Evolutionary conservation across 1,140 invertebrate genomes (phyloP).

Genomic region (Macrobrachium rosenbergii): DNA sequence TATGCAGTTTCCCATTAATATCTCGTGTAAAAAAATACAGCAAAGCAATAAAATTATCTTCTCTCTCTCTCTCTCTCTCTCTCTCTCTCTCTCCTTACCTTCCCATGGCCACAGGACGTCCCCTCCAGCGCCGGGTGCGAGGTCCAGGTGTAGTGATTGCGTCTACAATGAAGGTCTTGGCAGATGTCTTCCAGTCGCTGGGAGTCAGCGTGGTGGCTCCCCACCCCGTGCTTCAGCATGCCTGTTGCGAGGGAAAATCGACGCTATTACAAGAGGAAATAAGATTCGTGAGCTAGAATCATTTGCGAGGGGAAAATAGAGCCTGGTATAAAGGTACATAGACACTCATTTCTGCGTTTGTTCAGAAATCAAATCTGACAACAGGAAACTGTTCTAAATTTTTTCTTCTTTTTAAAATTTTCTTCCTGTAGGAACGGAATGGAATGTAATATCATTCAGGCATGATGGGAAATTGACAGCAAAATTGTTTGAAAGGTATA

Average conservation of each 20-base stretch:
- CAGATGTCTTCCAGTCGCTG: conserved; percentile 75
- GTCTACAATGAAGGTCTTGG: conserved; percentile 75
- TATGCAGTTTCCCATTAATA: too few relatives aligned
- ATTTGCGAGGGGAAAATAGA: background rate
- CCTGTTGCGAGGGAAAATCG: conserved; percentile 68
- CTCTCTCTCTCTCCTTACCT: conserved; percentile 68
- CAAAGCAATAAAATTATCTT: too few relatives aligned
- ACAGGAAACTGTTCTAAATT: too few relatives aligned
- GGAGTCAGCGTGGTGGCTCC: conserved; percentile 72
- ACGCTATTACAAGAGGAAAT: too few relatives aligned
- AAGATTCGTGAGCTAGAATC: background rate
- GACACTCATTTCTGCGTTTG: too few relatives aligned
- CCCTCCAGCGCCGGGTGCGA: conserved; percentile 77
- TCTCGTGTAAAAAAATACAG: too few relatives aligned
- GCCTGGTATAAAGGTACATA: background rate
- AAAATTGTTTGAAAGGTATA: too few relatives aligned
- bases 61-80: conserved; percentile 17
- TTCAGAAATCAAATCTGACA: too few relatives aligned
- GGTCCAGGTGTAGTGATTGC: conserved; percentile 75
- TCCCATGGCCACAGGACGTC: conserved; percentile 73
- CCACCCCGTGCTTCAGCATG: conserved; percentile 75
- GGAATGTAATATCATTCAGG: too few relatives aligned
- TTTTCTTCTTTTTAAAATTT: too few relatives aligned
- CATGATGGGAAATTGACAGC: too few relatives aligned
- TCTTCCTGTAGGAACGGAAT: too few relatives aligned